Evolutionary conservation across 2,113 vertebrate genomes (phyloP).

Genomic region (Platysteira castanea): DNA sequence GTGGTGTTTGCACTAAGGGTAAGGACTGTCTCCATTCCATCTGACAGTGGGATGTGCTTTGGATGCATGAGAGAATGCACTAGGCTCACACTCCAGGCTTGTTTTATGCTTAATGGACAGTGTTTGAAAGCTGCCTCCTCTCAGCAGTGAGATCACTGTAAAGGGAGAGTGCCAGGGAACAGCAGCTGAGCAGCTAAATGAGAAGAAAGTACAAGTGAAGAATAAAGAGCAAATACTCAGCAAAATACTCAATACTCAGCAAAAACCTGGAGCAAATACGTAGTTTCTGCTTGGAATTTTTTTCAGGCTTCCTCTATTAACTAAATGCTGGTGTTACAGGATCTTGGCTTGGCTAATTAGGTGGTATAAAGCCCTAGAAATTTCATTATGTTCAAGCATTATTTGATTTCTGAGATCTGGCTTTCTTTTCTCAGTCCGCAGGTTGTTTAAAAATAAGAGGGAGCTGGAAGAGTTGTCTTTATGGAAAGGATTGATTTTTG

Average conservation of each 20-base stretch:
- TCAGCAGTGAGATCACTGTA: neutral
- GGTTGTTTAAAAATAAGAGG: neutral
- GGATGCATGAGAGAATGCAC: neutral
- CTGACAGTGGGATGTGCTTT: neutral
- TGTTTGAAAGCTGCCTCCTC: neutral
- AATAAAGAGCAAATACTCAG: neutral
- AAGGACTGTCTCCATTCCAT: slow-evolving; percentile 43
- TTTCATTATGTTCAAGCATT: neutral
- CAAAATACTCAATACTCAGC: neutral
- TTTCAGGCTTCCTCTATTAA: neutral
- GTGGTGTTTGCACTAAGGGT: slow-evolving; percentile 97
- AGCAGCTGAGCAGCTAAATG: neutral
- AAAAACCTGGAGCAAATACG: neutral
- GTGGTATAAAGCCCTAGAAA: neutral
- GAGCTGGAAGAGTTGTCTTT: neutral
- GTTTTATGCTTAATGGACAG: neutral
- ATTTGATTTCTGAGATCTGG: neutral
- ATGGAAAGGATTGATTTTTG: neutral
- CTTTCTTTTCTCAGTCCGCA: neutral
- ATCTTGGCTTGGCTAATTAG: neutral
- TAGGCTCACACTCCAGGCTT: neutral
- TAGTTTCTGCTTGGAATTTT: neutral
- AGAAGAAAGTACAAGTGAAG: neutral
- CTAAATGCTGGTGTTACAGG: neutral
- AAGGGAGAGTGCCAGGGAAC: neutral